Conservation (phyloP, 2,113 vertebrate genomes). For the Chroicocephalus ridibundus region DNA sequence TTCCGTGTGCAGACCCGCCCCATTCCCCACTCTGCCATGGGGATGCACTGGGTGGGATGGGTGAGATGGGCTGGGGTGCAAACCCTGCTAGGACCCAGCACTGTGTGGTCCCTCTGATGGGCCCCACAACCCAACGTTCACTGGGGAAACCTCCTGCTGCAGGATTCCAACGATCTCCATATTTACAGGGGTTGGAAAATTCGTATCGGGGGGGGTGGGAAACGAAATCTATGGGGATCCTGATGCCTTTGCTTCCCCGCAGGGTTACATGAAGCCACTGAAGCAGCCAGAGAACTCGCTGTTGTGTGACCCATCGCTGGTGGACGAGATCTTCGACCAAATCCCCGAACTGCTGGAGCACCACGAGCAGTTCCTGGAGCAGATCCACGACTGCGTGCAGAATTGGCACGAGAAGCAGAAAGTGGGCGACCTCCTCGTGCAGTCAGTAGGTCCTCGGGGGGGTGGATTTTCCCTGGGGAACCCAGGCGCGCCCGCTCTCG, state of each 20-base stretch:
- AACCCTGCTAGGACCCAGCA: background rate
- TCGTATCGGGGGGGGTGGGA: background rate
- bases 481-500: background rate
- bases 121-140: fast-evolving
- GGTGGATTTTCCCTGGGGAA: background rate
- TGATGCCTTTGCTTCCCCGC: background rate
- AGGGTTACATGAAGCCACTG: conserved; percentile 98
- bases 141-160: background rate
- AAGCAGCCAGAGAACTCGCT: conserved; percentile 90
- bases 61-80: background rate
- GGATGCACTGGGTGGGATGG: too few relatives aligned
- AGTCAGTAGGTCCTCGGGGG: conserved; percentile 79
- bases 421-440: conserved; percentile 90
- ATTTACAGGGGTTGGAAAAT: background rate
- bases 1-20: background rate
- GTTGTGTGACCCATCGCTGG: conserved; percentile 90
- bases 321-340: conserved; percentile 98
- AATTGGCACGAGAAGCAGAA: conserved; percentile 95
- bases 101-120: background rate
- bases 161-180: background rate
- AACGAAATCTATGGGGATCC: background rate
- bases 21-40: fast-evolving
- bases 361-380: conserved; percentile 95
- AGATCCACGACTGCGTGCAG: conserved; percentile 85
- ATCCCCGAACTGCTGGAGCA: conserved; percentile 97